Evolutionary conservation across 2,888 invertebrate species (phyloP), one percentile per base, ranked within the genome.

Genomic region (Nymphalis urticae): DNA sequence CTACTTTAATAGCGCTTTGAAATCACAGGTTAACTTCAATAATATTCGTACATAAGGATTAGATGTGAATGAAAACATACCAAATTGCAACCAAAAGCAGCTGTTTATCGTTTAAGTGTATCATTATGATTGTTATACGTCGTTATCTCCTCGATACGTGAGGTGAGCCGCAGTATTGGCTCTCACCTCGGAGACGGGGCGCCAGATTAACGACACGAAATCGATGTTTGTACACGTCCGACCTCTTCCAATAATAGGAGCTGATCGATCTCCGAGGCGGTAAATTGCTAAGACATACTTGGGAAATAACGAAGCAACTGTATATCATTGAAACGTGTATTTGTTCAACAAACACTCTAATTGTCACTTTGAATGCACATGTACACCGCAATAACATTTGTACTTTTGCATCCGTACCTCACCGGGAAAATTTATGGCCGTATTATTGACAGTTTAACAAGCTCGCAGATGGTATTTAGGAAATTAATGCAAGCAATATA

Each of bases 191-290:
- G 74, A 75, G 85, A 84, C 85, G 80, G 81, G 80, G 80, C 81
- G 83, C 78, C 81, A 85, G 85, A 89, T 88, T 89, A 92, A 90
- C 90, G 88, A 89, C 88, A 85, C 87, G 85, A 90, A 90, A 89
- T 89, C 87, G 89, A 87, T 92, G 92, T 92, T 92, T 92, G 90
- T 88, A 91, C 92, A 92, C 92, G 92, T 91, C 88, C 90, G 86
- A 90, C 90, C 90, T 88, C 91, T 86, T 82, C 89, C 86, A 86
- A 90, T 92, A 92, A 91, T 90, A 85, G 85, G 85, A 86, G 85
- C 85, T 89, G 92, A 90, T 90, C 90, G 87, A 89, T 86, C 88
- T 87, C 81, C 77, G 82, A 84, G 83, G 78, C 86, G 84, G 87
- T 88, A 88, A 91, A 91, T 91, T 91, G 86, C 89, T 83, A 85